A percentile compares a stretch with the other conserved stretches of the same genome.
phyloP scores from a whole-genome alignment of 2,888 invertebrate species.

The Rosalia funebris region DNA sequence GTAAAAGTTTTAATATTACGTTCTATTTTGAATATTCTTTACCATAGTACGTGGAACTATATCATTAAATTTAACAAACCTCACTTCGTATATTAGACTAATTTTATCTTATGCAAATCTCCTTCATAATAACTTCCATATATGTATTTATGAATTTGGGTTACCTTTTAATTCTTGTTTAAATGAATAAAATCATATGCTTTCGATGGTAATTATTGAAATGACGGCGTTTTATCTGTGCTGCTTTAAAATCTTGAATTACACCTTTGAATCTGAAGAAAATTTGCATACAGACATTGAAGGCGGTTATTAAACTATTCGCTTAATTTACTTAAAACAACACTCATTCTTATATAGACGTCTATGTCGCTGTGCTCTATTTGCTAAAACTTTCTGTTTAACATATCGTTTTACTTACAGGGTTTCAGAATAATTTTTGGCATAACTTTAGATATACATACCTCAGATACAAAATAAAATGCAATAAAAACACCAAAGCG shows the following conservation, averaged over 20 bases:
- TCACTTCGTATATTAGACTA: too few species aligned
- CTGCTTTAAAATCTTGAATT: background rate
- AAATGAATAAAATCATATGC: background rate
- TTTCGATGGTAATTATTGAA: background rate
- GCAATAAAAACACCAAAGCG: too few species aligned
- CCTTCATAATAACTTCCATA: background rate
- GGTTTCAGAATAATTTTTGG: too few species aligned
- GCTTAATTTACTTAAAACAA: background rate
- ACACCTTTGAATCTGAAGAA: background rate
- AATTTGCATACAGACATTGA: background rate
- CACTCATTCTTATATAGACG: background rate
- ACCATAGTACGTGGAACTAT: too few species aligned
- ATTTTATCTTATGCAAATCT: background rate
- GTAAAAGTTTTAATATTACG: too few species aligned
- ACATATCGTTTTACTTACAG: too few species aligned
- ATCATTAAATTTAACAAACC: too few species aligned
- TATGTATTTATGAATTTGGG: background rate
- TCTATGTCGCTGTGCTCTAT: too few species aligned
- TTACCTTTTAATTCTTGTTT: background rate
- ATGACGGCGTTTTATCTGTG: background rate
- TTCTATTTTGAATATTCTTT: too few species aligned
- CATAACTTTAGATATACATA: too few species aligned
- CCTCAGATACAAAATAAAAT: too few species aligned
- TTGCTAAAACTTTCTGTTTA: too few species aligned
- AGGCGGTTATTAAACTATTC: background rate